Percentiles rank a stretch among this genome's conserved stretches.
These are phyloP conservation scores for Halictus quadricinctus DNA, from an alignment of 2,888 invertebrate genomes.

Conservation along the genomic window DNA sequence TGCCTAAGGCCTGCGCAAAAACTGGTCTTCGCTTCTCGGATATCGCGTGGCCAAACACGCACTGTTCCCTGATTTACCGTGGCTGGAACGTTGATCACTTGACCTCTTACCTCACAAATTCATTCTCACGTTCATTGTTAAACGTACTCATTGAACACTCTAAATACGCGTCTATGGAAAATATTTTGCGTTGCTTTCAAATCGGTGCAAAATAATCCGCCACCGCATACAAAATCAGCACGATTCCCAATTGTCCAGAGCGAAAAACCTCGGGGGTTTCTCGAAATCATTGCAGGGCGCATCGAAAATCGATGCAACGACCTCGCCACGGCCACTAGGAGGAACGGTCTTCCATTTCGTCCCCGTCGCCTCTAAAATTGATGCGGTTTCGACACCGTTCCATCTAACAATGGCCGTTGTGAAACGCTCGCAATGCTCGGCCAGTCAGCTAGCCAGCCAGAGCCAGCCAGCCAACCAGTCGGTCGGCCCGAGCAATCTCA, in stretches of 20 bases:
- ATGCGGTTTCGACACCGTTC: slow-evolving; percentile 72
- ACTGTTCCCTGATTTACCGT: neutral
- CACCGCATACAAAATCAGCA: neutral
- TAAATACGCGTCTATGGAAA: neutral
- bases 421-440: slow-evolving; percentile 71
- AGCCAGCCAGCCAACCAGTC: neutral
- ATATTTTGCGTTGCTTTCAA: neutral
- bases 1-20: neutral
- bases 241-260: neutral
- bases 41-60: neutral
- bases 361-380: slow-evolving; percentile 69
- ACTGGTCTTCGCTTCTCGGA: neutral
- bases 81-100: neutral
- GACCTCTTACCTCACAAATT: neutral
- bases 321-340: neutral
- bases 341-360: slow-evolving; percentile 46
- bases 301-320: neutral
- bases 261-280: neutral
- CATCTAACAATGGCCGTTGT: slow-evolving; percentile 75
- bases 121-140: too few species aligned
- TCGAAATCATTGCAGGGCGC: neutral
- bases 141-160: too few species aligned
- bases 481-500: slow-evolving; percentile 67
- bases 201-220: neutral
- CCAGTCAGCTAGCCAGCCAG: slow-evolving; percentile 47